Evolutionary conservation across 2,797 vertebrate species (phyloP), one percentile per base, ranked within the genome.

Genomic region (Coreius guichenoti): DNA sequence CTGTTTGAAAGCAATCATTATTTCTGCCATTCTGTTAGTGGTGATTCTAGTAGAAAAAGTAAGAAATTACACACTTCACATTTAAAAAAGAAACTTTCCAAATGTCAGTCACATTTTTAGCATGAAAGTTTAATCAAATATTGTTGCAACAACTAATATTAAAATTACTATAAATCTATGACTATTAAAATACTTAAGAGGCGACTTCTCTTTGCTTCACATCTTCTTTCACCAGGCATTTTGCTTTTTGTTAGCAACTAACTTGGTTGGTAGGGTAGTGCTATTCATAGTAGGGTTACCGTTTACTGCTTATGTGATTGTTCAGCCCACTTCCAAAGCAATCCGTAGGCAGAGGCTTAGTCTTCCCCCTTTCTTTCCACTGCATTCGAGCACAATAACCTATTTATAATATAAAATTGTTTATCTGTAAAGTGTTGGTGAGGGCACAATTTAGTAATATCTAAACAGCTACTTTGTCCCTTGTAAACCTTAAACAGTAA

Each of bases 401-500:
- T 47, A 4, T 73, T 19, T 63, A 39, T 49, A 65, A 63, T 49
- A 29, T 72, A 45, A 72, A 74, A 76, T 31, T 16, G 29, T 56
- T 76, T 36, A 43, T n/a, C 7, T 26, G 39, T 72, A 7, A 45
- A 8, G 14, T 19, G 7, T 49, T 19, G 17, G 17, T 17, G 4
- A 21, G 7, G 31, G 12, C 8, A 45, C 13, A 79, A 31, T 79
- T 63, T 17, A 17, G 33, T 58, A 4, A 56, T 77, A n/a, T 56
- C 31, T n/a, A 31, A 75, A 45, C 12, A n/a, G 26, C 14, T 61
- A 54, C 54, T 82, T 58, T 31, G 81, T 31, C 81, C 12, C 8
- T 75, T 49, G 19, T 75, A 33, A 75, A 61, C 26, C 80, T 61
- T 61, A 43, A 73, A 58, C 36, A 17, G 33, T 63, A 63, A 83